Conservation (phyloP, 2,113 vertebrate species). For the Chaetops frenatus region DNA sequence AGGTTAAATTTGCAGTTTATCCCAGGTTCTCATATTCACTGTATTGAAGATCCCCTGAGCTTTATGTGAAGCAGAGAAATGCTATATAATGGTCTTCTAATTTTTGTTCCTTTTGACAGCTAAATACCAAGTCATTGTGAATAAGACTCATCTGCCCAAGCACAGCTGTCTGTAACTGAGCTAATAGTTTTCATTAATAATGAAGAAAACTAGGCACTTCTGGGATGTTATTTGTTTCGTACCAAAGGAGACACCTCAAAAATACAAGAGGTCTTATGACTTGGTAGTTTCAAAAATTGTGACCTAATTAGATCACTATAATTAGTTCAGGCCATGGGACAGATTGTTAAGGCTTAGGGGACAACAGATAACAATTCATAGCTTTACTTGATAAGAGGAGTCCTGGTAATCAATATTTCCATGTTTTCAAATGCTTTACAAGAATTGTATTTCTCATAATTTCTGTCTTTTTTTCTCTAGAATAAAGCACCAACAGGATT, state of each 20-base stretch:
- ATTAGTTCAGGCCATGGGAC: background rate
- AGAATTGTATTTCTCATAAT: background rate
- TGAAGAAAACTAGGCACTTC: background rate
- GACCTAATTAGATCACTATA: background rate
- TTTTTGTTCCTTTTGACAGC: constrained; percentile 68
- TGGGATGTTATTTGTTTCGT: background rate
- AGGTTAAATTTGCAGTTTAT: background rate
- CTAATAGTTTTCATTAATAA: constrained; percentile 14
- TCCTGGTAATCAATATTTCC: background rate
- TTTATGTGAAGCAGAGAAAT: background rate
- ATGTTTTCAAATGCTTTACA: background rate
- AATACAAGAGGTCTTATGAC: background rate
- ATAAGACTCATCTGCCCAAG: background rate
- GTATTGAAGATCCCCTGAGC: background rate
- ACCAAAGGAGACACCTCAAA: background rate
- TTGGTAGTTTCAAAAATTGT: constrained; percentile 47
- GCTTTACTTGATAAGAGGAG: background rate
- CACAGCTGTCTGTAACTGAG: background rate
- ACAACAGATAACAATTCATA: background rate
- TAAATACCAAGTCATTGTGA: constrained; percentile 52
- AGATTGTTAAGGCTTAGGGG: background rate
- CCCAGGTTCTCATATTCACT: background rate
- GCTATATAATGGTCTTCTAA: constrained; percentile 41
- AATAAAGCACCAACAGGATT: background rate
- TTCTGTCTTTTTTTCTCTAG: background rate